Evolutionary conservation across 2,113 vertebrate species (phyloP).

Genomic region (Brevimyrus niger): DNA sequence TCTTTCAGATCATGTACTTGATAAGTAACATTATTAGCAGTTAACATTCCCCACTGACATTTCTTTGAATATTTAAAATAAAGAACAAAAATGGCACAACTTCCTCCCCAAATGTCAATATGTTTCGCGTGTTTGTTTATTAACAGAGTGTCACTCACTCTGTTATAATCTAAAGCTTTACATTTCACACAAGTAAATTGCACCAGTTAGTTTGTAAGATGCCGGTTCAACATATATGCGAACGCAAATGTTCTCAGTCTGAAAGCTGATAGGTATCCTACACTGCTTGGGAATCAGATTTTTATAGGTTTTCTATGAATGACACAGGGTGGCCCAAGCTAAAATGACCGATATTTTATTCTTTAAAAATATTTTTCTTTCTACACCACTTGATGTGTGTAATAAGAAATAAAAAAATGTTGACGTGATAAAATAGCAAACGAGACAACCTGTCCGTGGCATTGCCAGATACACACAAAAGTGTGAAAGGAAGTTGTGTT

Average conservation of each 20-base stretch:
- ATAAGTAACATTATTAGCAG: neutral
- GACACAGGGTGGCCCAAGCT: neutral
- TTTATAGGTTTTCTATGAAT: constrained; percentile 2
- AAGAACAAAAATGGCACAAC: neutral
- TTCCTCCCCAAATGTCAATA: neutral
- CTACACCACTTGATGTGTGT: neutral
- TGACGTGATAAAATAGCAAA: neutral
- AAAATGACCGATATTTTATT: neutral
- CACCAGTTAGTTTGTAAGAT: neutral
- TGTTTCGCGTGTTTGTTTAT: neutral
- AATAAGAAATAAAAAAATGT: neutral
- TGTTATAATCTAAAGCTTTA: constrained; percentile 8
- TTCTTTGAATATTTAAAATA: neutral
- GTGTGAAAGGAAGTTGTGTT: neutral
- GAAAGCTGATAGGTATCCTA: neutral
- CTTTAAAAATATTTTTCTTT: neutral
- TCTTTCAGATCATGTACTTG: neutral
- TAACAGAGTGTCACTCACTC: neutral
- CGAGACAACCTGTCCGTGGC: neutral
- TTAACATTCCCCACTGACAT: neutral
- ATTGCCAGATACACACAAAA: neutral
- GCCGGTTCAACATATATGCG: neutral
- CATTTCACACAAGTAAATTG: neutral
- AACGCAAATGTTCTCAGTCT: neutral
- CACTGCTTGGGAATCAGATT: neutral